These are phyloP conservation scores for Conomelus anceps DNA, from an alignment of 2,888 invertebrate genomes.

Conservation along the genomic window DNA sequence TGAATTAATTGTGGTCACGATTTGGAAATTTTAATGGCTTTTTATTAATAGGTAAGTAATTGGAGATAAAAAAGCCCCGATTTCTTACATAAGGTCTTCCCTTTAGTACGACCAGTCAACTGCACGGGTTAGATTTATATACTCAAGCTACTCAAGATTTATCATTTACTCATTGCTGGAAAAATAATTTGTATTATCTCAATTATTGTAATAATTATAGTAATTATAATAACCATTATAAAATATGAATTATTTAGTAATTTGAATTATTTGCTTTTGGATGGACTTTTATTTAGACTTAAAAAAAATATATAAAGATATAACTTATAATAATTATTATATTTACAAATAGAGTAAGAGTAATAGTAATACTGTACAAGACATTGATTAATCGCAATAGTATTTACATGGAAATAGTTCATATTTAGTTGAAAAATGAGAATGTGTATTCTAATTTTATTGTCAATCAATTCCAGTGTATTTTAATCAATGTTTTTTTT, in stretches of 20 bases:
- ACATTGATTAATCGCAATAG: neutral
- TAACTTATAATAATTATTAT: neutral
- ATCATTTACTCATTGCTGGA: neutral
- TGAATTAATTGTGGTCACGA: neutral
- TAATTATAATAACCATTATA: neutral
- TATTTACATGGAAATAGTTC: neutral
- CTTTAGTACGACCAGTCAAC: neutral
- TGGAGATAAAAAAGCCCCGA: neutral
- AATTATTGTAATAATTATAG: neutral
- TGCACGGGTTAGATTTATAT: neutral
- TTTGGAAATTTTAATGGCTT: neutral
- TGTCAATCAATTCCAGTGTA: neutral
- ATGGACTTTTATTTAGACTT: neutral
- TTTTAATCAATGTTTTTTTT: neutral
- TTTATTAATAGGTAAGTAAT: neutral
- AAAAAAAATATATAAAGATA: neutral
- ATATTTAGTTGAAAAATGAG: neutral
- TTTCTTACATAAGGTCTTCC: neutral
- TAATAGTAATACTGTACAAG: neutral
- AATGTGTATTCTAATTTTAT: neutral
- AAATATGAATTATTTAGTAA: neutral
- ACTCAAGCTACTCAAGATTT: neutral
- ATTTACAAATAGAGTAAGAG: neutral
- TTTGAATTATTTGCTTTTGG: neutral
- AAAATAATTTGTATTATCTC: neutral